Evolutionary conservation across 2,113 vertebrate genomes (phyloP).

Genomic region (Psettodes erumei): DNA sequence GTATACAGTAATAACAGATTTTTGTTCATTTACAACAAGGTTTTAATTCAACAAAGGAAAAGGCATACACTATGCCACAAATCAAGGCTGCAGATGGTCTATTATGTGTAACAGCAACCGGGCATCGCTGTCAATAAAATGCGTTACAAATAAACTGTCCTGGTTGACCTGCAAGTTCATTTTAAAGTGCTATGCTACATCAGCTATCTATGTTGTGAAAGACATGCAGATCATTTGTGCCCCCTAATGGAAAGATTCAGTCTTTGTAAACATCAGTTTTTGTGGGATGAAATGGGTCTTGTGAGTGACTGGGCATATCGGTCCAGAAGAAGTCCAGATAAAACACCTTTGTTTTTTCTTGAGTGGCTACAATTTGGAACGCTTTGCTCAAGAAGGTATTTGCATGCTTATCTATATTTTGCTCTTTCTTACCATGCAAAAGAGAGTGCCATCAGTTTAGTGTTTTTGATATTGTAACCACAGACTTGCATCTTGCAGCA

Average conservation of each 20-base stretch:
- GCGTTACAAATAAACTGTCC: conserved; percentile 7
- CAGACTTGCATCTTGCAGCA: conserved; percentile 1
- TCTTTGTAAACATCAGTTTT: conserved; percentile 1
- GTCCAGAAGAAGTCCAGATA: not conserved
- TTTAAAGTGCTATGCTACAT: conserved; percentile 18
- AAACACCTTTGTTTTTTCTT: not conserved
- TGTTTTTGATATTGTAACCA: conserved; percentile 1
- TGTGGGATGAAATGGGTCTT: conserved; percentile 19
- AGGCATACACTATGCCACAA: not conserved
- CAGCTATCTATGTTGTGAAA: not conserved
- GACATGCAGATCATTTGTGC: conserved; percentile 45
- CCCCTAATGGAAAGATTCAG: conserved; percentile 53
- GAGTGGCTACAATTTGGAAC: not conserved
- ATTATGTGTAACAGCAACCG: conserved; percentile 18
- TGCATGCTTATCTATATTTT: not conserved
- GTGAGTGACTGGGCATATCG: not conserved
- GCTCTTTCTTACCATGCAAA: not conserved
- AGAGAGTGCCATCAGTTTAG: not conserved
- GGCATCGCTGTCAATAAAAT: conserved; percentile 15
- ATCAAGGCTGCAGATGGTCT: conserved; percentile 42
- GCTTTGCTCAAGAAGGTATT: conserved; percentile 5
- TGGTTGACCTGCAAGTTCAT: conserved; percentile 26
- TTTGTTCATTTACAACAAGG: conserved; percentile 28
- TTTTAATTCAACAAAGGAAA: conserved; percentile 31
- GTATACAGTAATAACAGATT: conserved; percentile 29